Evolutionary conservation across 2,888 invertebrate genomes (phyloP).

Genomic region (Dynastes tityus): DNA sequence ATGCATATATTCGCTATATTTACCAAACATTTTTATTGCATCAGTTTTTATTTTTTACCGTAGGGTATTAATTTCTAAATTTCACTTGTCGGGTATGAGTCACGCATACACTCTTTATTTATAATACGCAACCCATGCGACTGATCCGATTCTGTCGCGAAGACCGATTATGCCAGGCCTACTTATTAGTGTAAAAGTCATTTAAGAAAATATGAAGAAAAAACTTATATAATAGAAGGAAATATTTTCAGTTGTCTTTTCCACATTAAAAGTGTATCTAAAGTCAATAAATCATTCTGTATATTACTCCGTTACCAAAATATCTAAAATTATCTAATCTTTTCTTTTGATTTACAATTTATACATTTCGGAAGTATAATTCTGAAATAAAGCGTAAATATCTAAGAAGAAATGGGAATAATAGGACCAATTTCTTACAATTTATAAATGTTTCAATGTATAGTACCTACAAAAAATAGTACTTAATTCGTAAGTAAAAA

Average conservation of each 20-base stretch:
- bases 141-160: no score
- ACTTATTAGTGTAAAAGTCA: no score
- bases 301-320: neutral
- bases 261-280: neutral
- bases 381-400: constrained; percentile 54
- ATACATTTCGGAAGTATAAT: constrained; percentile 50
- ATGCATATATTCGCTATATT: no score
- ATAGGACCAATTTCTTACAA: constrained; percentile 70
- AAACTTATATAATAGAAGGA: no score
- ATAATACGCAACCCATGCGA: no score
- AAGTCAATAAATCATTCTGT: constrained; percentile 15
- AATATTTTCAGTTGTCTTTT: neutral
- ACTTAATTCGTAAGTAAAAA: constrained; percentile 32
- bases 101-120: no score
- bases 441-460: constrained; percentile 61
- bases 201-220: no score
- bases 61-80: no score
- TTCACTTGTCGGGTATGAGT: no score
- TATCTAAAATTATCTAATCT: constrained; percentile 20
- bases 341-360: constrained; percentile 55
- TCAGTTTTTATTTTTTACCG: no score
- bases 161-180: no score
- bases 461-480: constrained; percentile 42
- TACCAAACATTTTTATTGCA: no score
- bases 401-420: constrained; percentile 64